phyloP scores from a whole-genome alignment of 2,888 invertebrate genomes.

The Hetaerina titia region DNA sequence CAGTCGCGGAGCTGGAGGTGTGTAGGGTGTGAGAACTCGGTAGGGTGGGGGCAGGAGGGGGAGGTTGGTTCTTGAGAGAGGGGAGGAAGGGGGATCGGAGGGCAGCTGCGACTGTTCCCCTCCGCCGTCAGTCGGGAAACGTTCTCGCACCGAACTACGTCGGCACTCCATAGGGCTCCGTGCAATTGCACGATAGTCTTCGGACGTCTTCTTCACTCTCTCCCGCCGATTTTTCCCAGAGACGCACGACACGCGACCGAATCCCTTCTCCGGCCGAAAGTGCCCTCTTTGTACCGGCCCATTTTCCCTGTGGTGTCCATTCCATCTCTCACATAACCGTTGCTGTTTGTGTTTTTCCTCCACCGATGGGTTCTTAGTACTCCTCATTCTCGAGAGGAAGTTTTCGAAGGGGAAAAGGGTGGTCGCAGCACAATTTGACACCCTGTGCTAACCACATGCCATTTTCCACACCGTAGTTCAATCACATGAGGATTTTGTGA shows the following conservation, averaged over 20 bases:
- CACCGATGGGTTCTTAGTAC: not conserved
- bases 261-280: not conserved
- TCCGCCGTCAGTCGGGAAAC: conserved; percentile 46
- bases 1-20: not conserved
- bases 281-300: not conserved
- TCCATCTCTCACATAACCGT: not conserved
- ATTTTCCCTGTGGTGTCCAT: not conserved
- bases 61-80: not conserved
- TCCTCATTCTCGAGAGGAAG: not conserved
- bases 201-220: not conserved
- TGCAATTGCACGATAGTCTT: not conserved
- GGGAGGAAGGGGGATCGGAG: not conserved
- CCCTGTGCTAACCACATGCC: not conserved
- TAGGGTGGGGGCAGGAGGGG: not conserved
- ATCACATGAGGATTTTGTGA: not conserved
- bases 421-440: not conserved
- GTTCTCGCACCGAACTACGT: conserved; percentile 12
- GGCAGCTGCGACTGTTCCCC: conserved; percentile 40
- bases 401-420: not conserved
- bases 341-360: not conserved
- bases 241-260: not conserved
- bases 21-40: not conserved
- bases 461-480: not conserved
- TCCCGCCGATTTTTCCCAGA: not conserved
- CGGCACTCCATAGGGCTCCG: not conserved